These are phyloP conservation scores for Leptobrachium leishanense DNA, from an alignment of 2,113 vertebrate species.

Conservation along the genomic window DNA sequence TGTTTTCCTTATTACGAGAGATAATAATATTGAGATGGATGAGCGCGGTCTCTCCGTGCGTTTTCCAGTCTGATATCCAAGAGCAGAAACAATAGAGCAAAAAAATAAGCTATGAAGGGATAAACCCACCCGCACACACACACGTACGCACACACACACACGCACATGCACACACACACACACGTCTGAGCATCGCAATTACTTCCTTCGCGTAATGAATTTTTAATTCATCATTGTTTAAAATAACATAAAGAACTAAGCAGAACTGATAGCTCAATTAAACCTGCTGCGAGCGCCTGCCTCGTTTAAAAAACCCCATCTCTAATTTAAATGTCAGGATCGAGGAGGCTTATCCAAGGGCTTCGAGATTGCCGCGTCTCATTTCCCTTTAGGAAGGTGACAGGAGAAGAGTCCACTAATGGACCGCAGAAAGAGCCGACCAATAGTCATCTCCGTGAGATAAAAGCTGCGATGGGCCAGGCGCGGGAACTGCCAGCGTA, in stretches of 20 bases:
- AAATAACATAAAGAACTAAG: conserved; percentile 67
- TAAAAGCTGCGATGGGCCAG: too few relatives aligned
- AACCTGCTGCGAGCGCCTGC: conserved; percentile 65
- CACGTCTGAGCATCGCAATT: conserved; percentile 8
- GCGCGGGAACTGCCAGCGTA: too few relatives aligned
- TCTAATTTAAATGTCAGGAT: conserved; percentile 76
- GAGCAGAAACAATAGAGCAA: too few relatives aligned
- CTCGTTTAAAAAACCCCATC: conserved; percentile 75
- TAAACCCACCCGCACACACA: too few relatives aligned
- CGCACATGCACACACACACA: neutral
- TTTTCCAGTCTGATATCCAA: too few relatives aligned
- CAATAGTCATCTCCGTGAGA: too few relatives aligned
- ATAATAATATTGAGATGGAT: too few relatives aligned
- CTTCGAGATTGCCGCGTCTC: conserved; percentile 61
- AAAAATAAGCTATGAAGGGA: too few relatives aligned
- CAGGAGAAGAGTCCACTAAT: conserved; percentile 57
- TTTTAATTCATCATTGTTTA: conserved; percentile 55
- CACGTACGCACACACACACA: too few relatives aligned
- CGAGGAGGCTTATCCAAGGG: conserved; percentile 59
- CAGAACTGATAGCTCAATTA: conserved; percentile 73
- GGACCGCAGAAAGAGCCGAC: conserved; percentile 51
- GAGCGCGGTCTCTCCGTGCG: too few relatives aligned
- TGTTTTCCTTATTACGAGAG: too few relatives aligned
- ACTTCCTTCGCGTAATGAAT: conserved; percentile 47
- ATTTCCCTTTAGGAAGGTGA: conserved; percentile 71